These are phyloP conservation scores for Rhingia rostrata DNA, from an alignment of 2,888 invertebrate genomes.

Conservation along the genomic window DNA sequence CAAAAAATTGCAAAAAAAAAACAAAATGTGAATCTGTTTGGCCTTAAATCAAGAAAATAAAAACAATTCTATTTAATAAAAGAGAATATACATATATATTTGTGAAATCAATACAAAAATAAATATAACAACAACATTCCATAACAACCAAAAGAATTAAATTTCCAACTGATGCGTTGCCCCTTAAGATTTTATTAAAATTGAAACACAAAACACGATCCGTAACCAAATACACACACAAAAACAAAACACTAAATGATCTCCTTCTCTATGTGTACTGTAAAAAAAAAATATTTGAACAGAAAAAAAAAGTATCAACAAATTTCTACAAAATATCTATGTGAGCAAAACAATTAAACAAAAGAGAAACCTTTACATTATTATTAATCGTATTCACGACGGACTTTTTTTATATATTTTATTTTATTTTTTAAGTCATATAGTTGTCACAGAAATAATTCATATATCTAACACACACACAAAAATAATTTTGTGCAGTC, in stretches of 20 bases:
- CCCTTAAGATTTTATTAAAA: slow-evolving; percentile 22
- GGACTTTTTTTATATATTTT: too few species aligned
- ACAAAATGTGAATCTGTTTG: slow-evolving; percentile 65
- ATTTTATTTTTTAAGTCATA: slow-evolving; percentile 6
- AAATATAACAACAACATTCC: slow-evolving; percentile 43
- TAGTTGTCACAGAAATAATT: neutral
- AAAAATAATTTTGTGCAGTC: neutral
- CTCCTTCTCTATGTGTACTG: slow-evolving; percentile 43
- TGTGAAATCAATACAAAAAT: slow-evolving; percentile 23
- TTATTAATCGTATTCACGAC: too few species aligned
- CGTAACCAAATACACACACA: slow-evolving; percentile 12
- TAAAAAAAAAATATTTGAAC: slow-evolving; percentile 24
- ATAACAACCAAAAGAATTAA: slow-evolving; percentile 9
- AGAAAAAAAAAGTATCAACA: slow-evolving; percentile 7
- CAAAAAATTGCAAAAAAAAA: slow-evolving; percentile 40
- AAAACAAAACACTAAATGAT: slow-evolving; percentile 47
- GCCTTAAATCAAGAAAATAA: slow-evolving; percentile 52
- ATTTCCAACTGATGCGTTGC: slow-evolving; percentile 15
- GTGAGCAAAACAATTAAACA: neutral
- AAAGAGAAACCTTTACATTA: slow-evolving; percentile 1
- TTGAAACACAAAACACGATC: neutral
- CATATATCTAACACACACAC: neutral
- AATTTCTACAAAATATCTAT: slow-evolving; percentile 21
- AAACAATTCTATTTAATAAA: slow-evolving; percentile 42
- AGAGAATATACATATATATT: slow-evolving; percentile 25